A percentile compares a stretch with the other conserved stretches of the same genome.
These are phyloP conservation scores for Lasioglossum pauxillum DNA, from an alignment of 2,888 invertebrate species.

Conservation along the genomic window DNA sequence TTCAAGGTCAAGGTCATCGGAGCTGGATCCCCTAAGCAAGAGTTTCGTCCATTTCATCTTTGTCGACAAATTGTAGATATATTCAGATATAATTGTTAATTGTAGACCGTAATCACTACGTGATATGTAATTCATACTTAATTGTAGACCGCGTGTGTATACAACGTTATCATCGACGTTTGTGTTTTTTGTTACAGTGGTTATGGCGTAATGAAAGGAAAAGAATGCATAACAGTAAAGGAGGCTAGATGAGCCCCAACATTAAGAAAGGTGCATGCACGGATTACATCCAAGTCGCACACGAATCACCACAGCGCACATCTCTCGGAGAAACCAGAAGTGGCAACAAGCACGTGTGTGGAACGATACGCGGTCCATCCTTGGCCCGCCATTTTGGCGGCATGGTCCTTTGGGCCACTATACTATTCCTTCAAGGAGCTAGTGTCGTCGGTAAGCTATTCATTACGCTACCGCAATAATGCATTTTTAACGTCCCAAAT, in stretches of 20 bases:
- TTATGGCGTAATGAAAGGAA: slow-evolving; percentile 53
- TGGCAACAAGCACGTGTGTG: slow-evolving; percentile 74
- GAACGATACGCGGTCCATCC: slow-evolving; percentile 81
- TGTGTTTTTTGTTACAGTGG: slow-evolving; percentile 14
- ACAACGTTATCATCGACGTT: no score
- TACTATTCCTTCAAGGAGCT: slow-evolving; percentile 87
- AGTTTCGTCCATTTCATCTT: no score
- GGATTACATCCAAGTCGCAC: slow-evolving; percentile 32
- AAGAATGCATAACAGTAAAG: slow-evolving; percentile 59
- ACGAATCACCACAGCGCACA: slow-evolving; percentile 27
- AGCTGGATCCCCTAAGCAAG: no score
- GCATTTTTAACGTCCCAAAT: no score
- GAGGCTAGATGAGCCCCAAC: slow-evolving; percentile 54
- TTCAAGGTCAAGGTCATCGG: no score
- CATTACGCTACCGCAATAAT: no score
- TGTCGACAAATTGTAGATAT: no score
- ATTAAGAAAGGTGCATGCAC: slow-evolving; percentile 66
- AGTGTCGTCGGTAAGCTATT: slow-evolving; percentile 85
- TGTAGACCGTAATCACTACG: no score
- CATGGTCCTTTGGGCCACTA: slow-evolving; percentile 87
- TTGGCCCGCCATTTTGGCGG: slow-evolving; percentile 86
- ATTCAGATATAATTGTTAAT: no score
- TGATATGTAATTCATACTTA: no score
- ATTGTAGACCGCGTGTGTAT: background rate
- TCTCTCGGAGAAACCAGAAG: slow-evolving; percentile 55